phyloP scores from a whole-genome alignment of 2,113 vertebrate species.

The Saguinus imperator region DNA sequence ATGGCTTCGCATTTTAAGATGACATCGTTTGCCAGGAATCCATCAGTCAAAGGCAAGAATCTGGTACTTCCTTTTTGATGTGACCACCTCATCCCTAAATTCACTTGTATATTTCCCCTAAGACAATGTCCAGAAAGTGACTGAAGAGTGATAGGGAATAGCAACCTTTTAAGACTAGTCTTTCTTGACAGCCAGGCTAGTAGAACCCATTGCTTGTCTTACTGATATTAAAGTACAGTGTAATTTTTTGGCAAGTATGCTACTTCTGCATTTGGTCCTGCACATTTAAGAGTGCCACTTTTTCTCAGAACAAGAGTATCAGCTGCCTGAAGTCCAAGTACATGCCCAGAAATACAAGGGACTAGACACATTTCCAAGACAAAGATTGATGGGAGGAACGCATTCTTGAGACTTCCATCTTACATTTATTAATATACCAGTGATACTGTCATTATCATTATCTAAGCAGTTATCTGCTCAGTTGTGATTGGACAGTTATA shows the following conservation, averaged over 20 bases:
- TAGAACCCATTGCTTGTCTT: neutral
- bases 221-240: neutral
- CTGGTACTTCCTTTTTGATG: neutral
- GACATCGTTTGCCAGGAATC: neutral
- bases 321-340: neutral
- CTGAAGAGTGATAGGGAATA: neutral
- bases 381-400: neutral
- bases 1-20: neutral
- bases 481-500: neutral
- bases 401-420: neutral
- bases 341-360: neutral
- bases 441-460: neutral
- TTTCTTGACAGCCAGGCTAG: neutral
- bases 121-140: neutral
- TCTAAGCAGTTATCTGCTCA: neutral
- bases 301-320: neutral
- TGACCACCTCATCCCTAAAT: neutral
- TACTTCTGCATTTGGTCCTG: neutral
- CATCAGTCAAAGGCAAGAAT: neutral
- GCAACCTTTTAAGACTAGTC: neutral
- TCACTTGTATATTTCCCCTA: neutral
- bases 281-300: neutral
- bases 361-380: neutral
- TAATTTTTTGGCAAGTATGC: neutral
- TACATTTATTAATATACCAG: neutral